phyloP scores from a whole-genome alignment of 2,888 invertebrate genomes.

The Palloptera scutellata region DNA sequence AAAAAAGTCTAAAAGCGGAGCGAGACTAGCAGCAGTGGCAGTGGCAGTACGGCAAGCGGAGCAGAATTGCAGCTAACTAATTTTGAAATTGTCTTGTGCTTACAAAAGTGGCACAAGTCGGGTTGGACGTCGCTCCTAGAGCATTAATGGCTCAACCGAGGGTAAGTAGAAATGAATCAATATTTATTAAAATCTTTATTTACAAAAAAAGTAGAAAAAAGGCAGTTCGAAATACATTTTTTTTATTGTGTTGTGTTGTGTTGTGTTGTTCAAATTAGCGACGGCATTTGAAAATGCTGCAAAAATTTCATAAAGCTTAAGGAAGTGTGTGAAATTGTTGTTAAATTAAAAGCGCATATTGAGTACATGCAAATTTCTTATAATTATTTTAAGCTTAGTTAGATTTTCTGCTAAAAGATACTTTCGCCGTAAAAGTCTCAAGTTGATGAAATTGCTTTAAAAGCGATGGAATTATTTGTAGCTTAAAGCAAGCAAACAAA shows the following conservation, averaged over 20 bases:
- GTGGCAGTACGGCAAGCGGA: constrained; percentile 7
- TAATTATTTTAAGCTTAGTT: too few relatives aligned
- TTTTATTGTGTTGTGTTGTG: not conserved
- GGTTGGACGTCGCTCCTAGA: constrained; percentile 66
- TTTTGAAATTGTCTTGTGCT: constrained; percentile 45
- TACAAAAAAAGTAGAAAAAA: too few relatives aligned
- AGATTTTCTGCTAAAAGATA: too few relatives aligned
- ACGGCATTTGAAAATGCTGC: constrained; percentile 17
- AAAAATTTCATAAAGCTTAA: not conserved
- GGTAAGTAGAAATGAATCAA: constrained; percentile 59
- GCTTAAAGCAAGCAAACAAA: too few relatives aligned
- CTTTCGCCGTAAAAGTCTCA: not conserved
- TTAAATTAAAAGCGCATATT: too few relatives aligned
- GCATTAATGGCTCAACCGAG: constrained; percentile 67
- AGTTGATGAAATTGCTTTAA: not conserved
- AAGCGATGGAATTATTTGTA: not conserved
- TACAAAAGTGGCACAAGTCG: constrained; percentile 66
- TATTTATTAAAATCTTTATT: too few relatives aligned
- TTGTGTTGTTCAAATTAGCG: too few relatives aligned
- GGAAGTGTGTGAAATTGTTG: not conserved
- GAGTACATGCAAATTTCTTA: too few relatives aligned
- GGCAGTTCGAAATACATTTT: not conserved
- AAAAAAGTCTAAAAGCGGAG: constrained; percentile 23
- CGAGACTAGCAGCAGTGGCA: constrained; percentile 23
- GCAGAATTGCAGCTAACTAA: constrained; percentile 25